Base-by-base conservation (phyloP, 37 sponge, comb jelly and placozoan species). In the Axinella damicornis region DNA sequence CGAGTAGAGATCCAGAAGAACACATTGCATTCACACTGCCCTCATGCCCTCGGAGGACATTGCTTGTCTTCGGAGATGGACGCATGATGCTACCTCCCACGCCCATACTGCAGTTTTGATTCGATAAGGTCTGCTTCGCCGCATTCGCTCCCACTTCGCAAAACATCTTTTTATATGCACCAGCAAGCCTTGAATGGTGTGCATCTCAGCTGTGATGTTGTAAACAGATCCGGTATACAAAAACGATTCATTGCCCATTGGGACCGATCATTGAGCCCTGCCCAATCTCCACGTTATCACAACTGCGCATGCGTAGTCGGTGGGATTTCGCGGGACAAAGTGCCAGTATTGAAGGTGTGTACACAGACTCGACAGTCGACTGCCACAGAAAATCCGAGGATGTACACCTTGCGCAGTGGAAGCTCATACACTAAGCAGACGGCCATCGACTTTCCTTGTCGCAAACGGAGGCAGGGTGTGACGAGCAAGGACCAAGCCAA, bases 21-120 rank as follows among this genome's bases (percentile, higher is more conserved):
- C 78, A 82, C 30, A 88, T 83, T 1, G 77, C 89, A 37, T 88
- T 88, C 33, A 88, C 53, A 53, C 89, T 77, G 16, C 89, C 89
- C 25, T 83, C 89, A 60, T 88, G 89, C 46, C 78, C 89, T 19
- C 33, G 53, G n/a, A 76, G 55, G 19, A 57, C 55, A 6, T 16
- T 16, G 46, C 9, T 46, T 9, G 46, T 4, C 30, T 69, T 69
- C 2, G 20, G 24, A 27, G 27, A 37, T 30, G 32, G 22, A 35
- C 37, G 34, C 22, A 69, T 32, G 27, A 69, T 69, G 32, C 69
- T 69, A 16, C 69, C 69, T 19, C 35, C 34, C 22, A 33, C 27
- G 21, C 69, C 69, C 69, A 69, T 69, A 11, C 5, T 69, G 27
- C 27, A 9, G n/a, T n/a, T n/a, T 9, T 31, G 2, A 69, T 46